A percentile compares a stretch with the other conserved stretches of the same genome.
These are phyloP conservation scores for Apostichopus japonicus DNA, from an alignment of 35 echinoderm and acorn worm species.

Conservation along the genomic window DNA sequence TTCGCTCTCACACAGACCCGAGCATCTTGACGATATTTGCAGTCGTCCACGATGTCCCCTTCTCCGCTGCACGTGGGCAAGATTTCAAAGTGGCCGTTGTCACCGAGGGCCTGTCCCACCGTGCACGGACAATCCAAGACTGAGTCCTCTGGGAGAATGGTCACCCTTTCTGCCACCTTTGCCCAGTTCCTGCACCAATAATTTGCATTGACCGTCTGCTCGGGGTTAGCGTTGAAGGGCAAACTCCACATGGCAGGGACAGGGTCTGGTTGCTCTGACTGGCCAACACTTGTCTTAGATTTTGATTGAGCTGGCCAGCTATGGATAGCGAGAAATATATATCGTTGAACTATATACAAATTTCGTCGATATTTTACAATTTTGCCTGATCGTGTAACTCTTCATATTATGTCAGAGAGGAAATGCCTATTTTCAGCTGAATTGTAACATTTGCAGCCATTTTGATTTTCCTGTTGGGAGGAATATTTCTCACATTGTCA, in stretches of 20 bases:
- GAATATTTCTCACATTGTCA: no score
- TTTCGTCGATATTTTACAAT: no score
- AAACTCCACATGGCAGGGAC: constrained; percentile 79
- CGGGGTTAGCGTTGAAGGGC: constrained; percentile 78
- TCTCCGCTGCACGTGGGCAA: constrained; percentile 55
- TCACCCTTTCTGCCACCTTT: constrained; percentile 5
- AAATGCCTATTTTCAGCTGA: no score
- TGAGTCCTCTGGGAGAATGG: constrained; percentile 12
- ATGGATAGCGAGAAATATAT: no score
- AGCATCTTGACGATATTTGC: constrained; percentile 53
- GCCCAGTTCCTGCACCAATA: constrained; percentile 70
- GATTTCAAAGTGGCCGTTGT: constrained; percentile 58
- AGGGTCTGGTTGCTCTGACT: constrained; percentile 13
- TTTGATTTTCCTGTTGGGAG: no score
- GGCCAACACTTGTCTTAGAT: not conserved
- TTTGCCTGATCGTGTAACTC: no score
- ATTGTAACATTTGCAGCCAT: no score
- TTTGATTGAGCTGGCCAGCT: not conserved
- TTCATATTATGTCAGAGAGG: no score
- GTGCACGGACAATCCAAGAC: constrained; percentile 74
- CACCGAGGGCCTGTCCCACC: constrained; percentile 66
- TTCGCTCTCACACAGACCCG: constrained; percentile 78
- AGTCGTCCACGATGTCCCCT: not conserved
- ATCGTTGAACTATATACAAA: no score
- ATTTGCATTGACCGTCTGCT: not conserved